These are phyloP conservation scores for Silurus glanis DNA, from an alignment of 2,113 vertebrate genomes.

Conservation along the genomic window DNA sequence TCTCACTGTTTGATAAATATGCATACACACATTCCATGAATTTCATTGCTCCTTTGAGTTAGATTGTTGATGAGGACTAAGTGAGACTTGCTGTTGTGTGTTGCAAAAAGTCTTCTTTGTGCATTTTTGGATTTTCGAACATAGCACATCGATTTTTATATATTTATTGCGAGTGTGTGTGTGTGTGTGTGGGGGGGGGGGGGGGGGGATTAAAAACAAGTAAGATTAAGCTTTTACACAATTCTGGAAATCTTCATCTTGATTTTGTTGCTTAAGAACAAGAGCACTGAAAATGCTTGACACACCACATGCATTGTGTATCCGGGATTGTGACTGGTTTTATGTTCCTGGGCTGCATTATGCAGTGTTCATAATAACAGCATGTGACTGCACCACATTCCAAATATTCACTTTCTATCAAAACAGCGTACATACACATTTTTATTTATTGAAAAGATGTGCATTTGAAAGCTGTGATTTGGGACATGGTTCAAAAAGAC, in stretches of 20 bases:
- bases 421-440: not conserved
- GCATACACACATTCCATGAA: slow-evolving; percentile 59
- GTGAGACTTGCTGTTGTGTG: slow-evolving; percentile 56
- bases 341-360: slow-evolving; percentile 13
- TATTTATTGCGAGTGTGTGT: too few relatives aligned
- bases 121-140: slow-evolving; percentile 47
- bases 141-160: not conserved
- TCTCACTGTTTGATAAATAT: slow-evolving; percentile 6
- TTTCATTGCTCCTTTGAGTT: slow-evolving; percentile 56
- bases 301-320: slow-evolving; percentile 27
- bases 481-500: not conserved
- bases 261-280: not conserved
- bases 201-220: too few relatives aligned
- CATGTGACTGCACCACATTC: not conserved
- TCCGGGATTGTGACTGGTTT: slow-evolving; percentile 2
- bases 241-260: slow-evolving; percentile 4
- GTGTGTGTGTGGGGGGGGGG: too few relatives aligned
- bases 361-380: slow-evolving; percentile 14
- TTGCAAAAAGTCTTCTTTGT: slow-evolving; percentile 56
- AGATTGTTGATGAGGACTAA: slow-evolving; percentile 50
- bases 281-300: not conserved
- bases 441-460: slow-evolving; percentile 26
- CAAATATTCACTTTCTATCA: slow-evolving; percentile 23
- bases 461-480: not conserved
- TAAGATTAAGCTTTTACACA: not conserved